These are phyloP conservation scores for Alexandromys fortis DNA, from an alignment of 2,113 vertebrate genomes.

Conservation along the genomic window DNA sequence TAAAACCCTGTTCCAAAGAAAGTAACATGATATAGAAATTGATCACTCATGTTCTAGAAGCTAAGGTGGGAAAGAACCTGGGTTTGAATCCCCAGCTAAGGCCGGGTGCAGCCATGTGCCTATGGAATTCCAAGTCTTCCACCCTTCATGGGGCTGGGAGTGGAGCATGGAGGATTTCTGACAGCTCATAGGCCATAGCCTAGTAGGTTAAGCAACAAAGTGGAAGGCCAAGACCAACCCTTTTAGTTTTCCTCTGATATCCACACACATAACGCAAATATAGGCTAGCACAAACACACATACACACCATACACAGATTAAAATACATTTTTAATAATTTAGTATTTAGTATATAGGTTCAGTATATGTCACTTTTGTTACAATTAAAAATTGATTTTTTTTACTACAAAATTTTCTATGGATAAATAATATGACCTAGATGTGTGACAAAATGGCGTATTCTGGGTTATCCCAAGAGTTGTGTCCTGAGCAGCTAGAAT, in stretches of 20 bases:
- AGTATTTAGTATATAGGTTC: background rate
- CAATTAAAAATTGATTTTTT: background rate
- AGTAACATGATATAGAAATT: background rate
- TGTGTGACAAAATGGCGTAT: background rate
- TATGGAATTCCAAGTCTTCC: background rate
- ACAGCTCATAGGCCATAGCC: background rate
- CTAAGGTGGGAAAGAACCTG: background rate
- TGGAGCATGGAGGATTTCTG: background rate
- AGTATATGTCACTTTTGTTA: background rate
- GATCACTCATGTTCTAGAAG: background rate
- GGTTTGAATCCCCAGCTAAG: too few species aligned
- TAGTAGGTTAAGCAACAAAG: too few species aligned
- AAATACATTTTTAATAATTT: background rate
- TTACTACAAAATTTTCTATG: background rate
- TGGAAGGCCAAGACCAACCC: background rate
- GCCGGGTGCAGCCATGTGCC: background rate
- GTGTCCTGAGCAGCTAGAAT: background rate
- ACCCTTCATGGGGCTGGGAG: too few species aligned
- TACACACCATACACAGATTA: background rate
- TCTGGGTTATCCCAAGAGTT: background rate
- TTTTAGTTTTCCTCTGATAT: background rate
- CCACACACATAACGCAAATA: background rate
- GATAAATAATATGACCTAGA: background rate
- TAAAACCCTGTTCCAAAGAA: slow-evolving; percentile 33
- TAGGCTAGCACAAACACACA: background rate